Conservation (phyloP, 2,888 invertebrate genomes). For the Lysandra bellargus region DNA sequence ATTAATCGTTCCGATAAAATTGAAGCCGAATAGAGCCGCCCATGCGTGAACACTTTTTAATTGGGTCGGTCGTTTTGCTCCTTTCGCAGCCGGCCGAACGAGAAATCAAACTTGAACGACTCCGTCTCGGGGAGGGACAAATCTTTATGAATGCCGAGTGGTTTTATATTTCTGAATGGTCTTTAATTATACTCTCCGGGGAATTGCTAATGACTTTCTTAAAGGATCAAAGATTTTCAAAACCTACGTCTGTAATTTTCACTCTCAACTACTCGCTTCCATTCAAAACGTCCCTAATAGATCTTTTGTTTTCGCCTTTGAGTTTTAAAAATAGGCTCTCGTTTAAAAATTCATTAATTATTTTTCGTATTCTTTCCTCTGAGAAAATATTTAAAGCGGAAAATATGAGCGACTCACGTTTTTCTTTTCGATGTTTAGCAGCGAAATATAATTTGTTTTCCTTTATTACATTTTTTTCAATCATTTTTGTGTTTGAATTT, state of each 20-base stretch:
- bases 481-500: not conserved
- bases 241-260: slow-evolving; percentile 30
- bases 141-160: slow-evolving; percentile 29
- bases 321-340: not conserved
- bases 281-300: slow-evolving; percentile 1
- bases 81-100: slow-evolving; percentile 64
- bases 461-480: not conserved
- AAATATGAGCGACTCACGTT: not conserved
- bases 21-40: slow-evolving; percentile 69
- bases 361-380: slow-evolving; percentile 8
- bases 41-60: slow-evolving; percentile 80
- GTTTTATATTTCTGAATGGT: slow-evolving; percentile 31
- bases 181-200: slow-evolving; percentile 25
- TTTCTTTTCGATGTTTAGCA: not conserved
- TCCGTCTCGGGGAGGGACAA: slow-evolving; percentile 37
- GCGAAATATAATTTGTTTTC: not conserved
- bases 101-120: slow-evolving; percentile 66
- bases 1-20: slow-evolving; percentile 80
- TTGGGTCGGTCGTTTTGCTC: slow-evolving; percentile 72
- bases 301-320: slow-evolving; percentile 15
- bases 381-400: not conserved
- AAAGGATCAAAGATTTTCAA: slow-evolving; percentile 29
- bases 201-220: slow-evolving; percentile 31
- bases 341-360: not conserved
- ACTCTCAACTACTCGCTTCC: slow-evolving; percentile 23